These are phyloP conservation scores for Tenthredo notha DNA, from an alignment of 2,888 invertebrate species.

Conservation along the genomic window DNA sequence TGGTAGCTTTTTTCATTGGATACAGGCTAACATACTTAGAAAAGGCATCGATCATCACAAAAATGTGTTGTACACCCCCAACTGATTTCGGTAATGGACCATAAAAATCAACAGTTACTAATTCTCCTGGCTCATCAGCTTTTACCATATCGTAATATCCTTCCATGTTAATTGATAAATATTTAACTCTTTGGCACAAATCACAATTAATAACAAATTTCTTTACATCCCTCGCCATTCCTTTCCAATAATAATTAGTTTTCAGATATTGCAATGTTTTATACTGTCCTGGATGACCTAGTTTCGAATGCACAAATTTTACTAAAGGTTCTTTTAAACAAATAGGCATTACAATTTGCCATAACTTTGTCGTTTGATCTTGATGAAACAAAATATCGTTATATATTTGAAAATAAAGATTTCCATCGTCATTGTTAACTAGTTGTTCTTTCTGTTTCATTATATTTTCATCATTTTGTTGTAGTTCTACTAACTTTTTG, in stretches of 20 bases:
- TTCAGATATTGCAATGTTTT: not conserved
- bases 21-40: too few species aligned
- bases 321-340: not conserved
- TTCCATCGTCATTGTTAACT: not conserved
- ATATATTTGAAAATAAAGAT: slow-evolving; percentile 29
- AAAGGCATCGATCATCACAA: too few species aligned
- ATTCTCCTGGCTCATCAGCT: slow-evolving; percentile 42
- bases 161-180: slow-evolving; percentile 27
- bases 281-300: too few species aligned
- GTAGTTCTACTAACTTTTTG: slow-evolving; percentile 24
- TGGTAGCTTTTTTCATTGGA: too few species aligned
- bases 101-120: slow-evolving; percentile 34
- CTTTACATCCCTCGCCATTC: not conserved
- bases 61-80: too few species aligned
- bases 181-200: slow-evolving; percentile 35
- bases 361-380: slow-evolving; percentile 27
- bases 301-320: not conserved
- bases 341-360: slow-evolving; percentile 17
- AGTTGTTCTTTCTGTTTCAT: slow-evolving; percentile 29
- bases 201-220: slow-evolving; percentile 30
- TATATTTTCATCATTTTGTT: slow-evolving; percentile 26
- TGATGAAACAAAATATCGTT: slow-evolving; percentile 18
- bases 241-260: slow-evolving; percentile 24
- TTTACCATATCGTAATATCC: slow-evolving; percentile 38
- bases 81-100: too few species aligned